These are phyloP conservation scores for Parnassius mnemosyne DNA, from an alignment of 2,888 invertebrate genomes.

Conservation along the genomic window DNA sequence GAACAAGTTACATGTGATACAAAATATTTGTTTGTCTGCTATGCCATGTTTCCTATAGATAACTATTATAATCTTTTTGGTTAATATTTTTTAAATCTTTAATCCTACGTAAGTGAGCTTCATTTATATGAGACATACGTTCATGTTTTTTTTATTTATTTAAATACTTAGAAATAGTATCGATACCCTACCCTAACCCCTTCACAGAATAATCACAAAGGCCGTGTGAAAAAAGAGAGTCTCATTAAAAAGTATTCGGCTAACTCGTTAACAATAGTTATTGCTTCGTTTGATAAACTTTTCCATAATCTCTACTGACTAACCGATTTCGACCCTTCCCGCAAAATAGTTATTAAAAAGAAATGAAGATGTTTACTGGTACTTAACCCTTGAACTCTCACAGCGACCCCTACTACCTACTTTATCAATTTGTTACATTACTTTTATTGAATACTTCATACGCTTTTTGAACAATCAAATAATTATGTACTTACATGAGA, in stretches of 20 bases:
- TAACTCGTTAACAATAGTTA: slow-evolving; percentile 32
- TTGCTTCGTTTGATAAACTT: slow-evolving; percentile 29
- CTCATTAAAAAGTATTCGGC: slow-evolving; percentile 45
- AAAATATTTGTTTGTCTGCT: no score
- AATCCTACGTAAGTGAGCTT: no score
- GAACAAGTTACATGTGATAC: no score
- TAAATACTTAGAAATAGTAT: slow-evolving; percentile 25
- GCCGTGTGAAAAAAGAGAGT: slow-evolving; percentile 52
- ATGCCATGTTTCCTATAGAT: no score
- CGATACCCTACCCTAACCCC: slow-evolving; percentile 22
- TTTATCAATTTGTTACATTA: slow-evolving; percentile 59
- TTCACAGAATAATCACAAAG: slow-evolving; percentile 42
- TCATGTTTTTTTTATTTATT: neutral
- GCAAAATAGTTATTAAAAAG: slow-evolving; percentile 55
- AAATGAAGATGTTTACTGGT: slow-evolving; percentile 70
- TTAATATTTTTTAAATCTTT: no score
- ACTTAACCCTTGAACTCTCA: slow-evolving; percentile 67
- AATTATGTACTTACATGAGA: neutral
- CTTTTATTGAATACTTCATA: slow-evolving; percentile 36
- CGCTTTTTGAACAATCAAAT: slow-evolving; percentile 22
- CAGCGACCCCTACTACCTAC: slow-evolving; percentile 42
- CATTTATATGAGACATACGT: no score
- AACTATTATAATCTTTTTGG: no score
- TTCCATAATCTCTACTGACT: slow-evolving; percentile 40
- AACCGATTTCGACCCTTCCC: slow-evolving; percentile 52